Evolutionary conservation across 2,888 invertebrate species (phyloP), one percentile per base, ranked within the genome.

Genomic region (Calliopum simillimum): DNA sequence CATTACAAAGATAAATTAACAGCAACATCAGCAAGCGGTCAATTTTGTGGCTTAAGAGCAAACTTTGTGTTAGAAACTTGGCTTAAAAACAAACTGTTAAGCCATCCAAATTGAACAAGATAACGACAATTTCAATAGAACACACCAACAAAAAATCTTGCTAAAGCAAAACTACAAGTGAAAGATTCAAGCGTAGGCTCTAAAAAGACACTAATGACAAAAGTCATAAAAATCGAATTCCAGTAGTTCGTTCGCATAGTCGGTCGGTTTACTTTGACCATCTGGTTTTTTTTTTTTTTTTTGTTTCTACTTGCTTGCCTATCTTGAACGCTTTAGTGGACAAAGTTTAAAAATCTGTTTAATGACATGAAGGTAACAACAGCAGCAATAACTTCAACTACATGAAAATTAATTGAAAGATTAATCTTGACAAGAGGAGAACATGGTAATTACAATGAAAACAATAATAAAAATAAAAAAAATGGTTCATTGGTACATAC

Each of bases 211-310:
- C 19, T 16, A 6, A n/a, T 25, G 58, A 58, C 33, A 8, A 49
- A 71, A 65, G 69, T 73, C 69, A 63, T 73, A 73, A 73, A 73
- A 66, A 64, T 63, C 58, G 69, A 73, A 73, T 63, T 69, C 73
- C 73, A 73, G 71, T 71, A 73, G 71, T 73, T 59, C 33, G 64
- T 65, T 55, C 6, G 13, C 47, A n/a, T 44, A 62, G 19, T 41
- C 41, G 41, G 23, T 13, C n/a, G 13, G 33, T 13, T 43, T 13
- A 8, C 44, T 16, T 46, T 16, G n/a, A 55, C 47, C 25, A 13
- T 56, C 14, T 46, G 49, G 16, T 23, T 59, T 16, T 49, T 8
- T 53, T 21, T 61, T 14, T 8, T 25, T 55, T 62, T 62, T 62
- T 68, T 53, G 46, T 59, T 66, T 19, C 66, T n/a, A n/a, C n/a